Evolutionary conservation across 2,113 vertebrate genomes (phyloP), one percentile per base, ranked within the genome.

Genomic region (Spea multiplicata): DNA sequence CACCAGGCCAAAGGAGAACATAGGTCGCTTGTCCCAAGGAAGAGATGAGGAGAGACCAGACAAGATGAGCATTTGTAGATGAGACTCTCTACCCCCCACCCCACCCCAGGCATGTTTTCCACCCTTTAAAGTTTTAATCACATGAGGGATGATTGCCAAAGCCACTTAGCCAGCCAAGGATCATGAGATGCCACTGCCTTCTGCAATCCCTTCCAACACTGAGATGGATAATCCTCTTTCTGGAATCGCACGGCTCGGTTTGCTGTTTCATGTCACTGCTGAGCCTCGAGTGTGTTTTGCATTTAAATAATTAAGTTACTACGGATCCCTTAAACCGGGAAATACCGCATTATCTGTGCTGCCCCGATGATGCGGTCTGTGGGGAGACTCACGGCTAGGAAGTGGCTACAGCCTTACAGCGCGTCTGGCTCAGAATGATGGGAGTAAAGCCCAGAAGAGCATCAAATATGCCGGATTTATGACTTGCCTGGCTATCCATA

Each of bases 221-320:
- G 78, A 80, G 78, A 80, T 80, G 71, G 71, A 80, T 80, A 80
- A 80, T 80, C 78, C 71, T 73, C 78, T 80, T 80, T 80, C 78
- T 74, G 65, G 61, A 80, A 80, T 80, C 71, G 68, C 71, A 80
- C 64, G 71, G 71, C 71, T 80, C 78, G 66, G 57, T 79, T 66
- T 79, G 70, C 49, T 17, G 76, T 52, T 77, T 77, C 59, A 50
- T 80, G 71, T 80, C 78, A 66, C 48, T 73, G 71, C 78, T 78
- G 76, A 78, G 61, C 71, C 70, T 52, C 44, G 16, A 73, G 50
- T 67, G 50, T 13, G n/a, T 46, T 71, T 16, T 9, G 3, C 30
- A 71, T 71, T 44, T 71, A 50, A 71, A 55, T 71, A 71, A 71
- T 17, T 53, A 50, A 55, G 6, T 71, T 71, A 53, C 67, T 53